A percentile compares a stretch with the other conserved stretches of the same genome.
phyloP scores from a whole-genome alignment of 1,140 invertebrate species.

The Ceratina japonica region DNA sequence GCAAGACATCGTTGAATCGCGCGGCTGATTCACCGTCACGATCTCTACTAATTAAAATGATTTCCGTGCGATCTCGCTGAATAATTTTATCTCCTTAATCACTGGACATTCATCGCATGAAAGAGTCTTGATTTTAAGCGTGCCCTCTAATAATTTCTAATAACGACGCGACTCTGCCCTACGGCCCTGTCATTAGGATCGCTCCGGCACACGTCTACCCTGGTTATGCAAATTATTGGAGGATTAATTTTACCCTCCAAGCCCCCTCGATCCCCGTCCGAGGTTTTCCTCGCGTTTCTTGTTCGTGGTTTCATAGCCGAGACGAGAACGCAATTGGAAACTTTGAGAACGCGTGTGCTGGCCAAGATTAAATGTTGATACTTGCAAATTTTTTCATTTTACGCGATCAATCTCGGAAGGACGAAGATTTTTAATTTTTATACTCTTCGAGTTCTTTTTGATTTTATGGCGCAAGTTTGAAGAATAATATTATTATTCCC shows the following conservation, averaged over 20 bases:
- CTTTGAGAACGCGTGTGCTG: too few relatives aligned
- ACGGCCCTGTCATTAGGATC: conserved; percentile 72
- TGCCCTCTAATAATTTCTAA: conserved; percentile 78
- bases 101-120: conserved; percentile 78
- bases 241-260: conserved; percentile 66
- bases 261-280: conserved; percentile 42
- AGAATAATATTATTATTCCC: too few relatives aligned
- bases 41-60: conserved; percentile 73
- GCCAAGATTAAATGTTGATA: too few relatives aligned
- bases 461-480: too few relatives aligned
- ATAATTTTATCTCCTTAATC: conserved; percentile 77
- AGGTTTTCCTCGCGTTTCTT: conserved; percentile 16
- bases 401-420: too few relatives aligned
- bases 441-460: too few relatives aligned
- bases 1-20: conserved; percentile 51
- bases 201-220: conserved; percentile 58
- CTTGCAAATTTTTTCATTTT: too few relatives aligned
- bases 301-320: background rate
- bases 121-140: conserved; percentile 79
- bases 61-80: conserved; percentile 68
- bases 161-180: conserved; percentile 68
- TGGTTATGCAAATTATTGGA: conserved; percentile 76
- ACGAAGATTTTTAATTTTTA: too few relatives aligned
- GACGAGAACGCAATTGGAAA: background rate
- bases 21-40: conserved; percentile 51